Conservation (phyloP, 2,888 invertebrate genomes). For the Allolobophora icterica region DNA sequence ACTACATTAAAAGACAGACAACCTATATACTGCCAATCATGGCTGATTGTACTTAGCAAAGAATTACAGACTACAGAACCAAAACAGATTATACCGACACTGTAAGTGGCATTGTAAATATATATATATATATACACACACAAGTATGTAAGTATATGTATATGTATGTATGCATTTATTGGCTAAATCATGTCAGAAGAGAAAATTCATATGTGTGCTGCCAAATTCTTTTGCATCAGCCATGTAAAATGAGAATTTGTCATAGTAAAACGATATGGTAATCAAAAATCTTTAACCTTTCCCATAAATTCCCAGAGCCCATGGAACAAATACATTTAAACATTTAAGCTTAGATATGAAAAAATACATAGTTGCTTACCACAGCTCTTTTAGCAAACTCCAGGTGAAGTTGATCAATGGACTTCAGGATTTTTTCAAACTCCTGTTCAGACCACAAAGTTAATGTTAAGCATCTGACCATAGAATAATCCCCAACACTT, state of each 20-base stretch:
- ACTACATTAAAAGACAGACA: background rate
- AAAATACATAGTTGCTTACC: slow-evolving; percentile 65
- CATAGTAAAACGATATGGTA: background rate
- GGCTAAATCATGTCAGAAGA: background rate
- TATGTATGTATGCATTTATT: background rate
- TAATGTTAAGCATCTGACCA: background rate
- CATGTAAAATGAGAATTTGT: background rate
- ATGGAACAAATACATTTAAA: background rate
- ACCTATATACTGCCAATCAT: background rate
- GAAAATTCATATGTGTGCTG: background rate
- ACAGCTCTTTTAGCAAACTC: slow-evolving; percentile 99
- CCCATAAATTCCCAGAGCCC: background rate
- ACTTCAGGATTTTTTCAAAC: slow-evolving; percentile 62
- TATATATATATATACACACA: background rate
- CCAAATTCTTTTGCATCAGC: background rate
- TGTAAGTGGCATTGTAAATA: background rate
- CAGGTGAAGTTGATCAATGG: slow-evolving; percentile 63
- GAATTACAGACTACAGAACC: background rate
- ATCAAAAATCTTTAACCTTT: background rate
- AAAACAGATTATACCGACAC: background rate
- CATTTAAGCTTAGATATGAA: too few species aligned
- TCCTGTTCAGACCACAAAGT: slow-evolving; percentile 50
- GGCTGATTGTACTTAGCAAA: background rate
- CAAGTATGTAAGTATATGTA: background rate
- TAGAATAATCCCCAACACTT: background rate